Percentiles rank a stretch among this genome's conserved stretches.
Conservation (phyloP, 2,888 invertebrate species). For the Actias luna region DNA sequence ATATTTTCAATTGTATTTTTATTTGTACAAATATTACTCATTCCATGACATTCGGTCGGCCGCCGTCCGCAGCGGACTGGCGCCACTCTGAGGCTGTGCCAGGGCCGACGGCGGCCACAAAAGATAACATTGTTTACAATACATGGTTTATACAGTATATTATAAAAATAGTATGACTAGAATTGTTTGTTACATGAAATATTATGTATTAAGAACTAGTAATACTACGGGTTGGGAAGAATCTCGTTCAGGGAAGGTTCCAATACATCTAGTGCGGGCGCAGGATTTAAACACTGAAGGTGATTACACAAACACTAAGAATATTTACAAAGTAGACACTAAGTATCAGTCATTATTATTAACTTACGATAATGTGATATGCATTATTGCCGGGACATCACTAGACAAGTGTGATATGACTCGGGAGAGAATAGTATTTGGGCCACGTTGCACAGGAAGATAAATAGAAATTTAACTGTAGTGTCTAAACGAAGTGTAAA, state of each 20-base stretch:
- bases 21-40: conserved; percentile 52
- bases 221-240: conserved; percentile 38
- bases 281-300: conserved; percentile 53
- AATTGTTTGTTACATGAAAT: conserved; percentile 42
- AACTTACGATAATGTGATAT: conserved; percentile 63
- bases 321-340: conserved; percentile 36
- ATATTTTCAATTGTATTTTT: conserved; percentile 78
- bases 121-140: conserved; percentile 12
- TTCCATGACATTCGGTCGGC: conserved; percentile 14
- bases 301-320: conserved; percentile 31
- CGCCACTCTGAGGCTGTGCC: too few relatives aligned
- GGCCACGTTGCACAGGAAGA: background rate
- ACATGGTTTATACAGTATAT: conserved; percentile 34
- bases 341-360: conserved; percentile 64
- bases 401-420: conserved; percentile 31
- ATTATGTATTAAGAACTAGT: conserved; percentile 33
- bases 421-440: background rate
- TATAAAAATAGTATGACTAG: conserved; percentile 60
- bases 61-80: too few relatives aligned
- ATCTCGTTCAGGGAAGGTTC: conserved; percentile 29
- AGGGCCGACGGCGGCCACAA: too few relatives aligned
- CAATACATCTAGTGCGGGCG: conserved; percentile 33
- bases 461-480: background rate
- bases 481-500: background rate
- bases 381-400: conserved; percentile 78